Conservation (phyloP, 2,797 vertebrate genomes). For the Lepilemur septentrionalis region DNA sequence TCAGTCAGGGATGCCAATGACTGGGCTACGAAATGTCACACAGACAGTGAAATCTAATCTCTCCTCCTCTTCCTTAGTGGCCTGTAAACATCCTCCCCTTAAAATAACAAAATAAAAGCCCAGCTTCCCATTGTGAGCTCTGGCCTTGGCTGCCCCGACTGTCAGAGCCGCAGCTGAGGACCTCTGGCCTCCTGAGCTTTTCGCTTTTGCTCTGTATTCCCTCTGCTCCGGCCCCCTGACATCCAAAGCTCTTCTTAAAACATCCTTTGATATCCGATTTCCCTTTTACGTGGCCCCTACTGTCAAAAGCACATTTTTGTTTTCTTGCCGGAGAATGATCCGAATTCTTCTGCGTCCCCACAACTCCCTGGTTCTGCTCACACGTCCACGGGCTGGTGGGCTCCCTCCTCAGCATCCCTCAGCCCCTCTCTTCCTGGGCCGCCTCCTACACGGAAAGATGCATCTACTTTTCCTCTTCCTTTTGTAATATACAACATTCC, state of each 20-base stretch:
- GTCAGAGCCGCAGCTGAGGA: not conserved
- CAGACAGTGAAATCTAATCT: not conserved
- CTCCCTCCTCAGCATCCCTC: not conserved
- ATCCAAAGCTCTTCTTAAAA: conserved; percentile 50
- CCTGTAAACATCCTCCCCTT: conserved; percentile 25
- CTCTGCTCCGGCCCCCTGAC: not conserved
- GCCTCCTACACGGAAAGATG: not conserved
- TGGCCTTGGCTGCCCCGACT: not conserved
- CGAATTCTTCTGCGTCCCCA: not conserved
- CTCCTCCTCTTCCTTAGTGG: not conserved
- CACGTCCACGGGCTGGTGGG: fast-evolving
- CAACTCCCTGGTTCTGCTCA: not conserved
- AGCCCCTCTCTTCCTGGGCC: not conserved
- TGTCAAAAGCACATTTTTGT: conserved; percentile 46
- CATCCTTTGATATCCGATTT: conserved; percentile 47
- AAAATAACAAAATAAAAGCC: conserved; percentile 42
- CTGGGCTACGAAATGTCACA: not conserved
- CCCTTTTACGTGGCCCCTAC: conserved; percentile 2
- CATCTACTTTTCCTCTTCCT: not conserved
- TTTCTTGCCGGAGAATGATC: conserved; percentile 13
- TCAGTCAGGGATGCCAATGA: not conserved
- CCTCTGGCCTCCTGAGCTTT: conserved; percentile 23
- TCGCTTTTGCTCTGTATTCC: not conserved
- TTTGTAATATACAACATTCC: conserved; percentile 22
- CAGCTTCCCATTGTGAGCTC: conserved; percentile 29